A percentile compares a stretch with the other conserved stretches of the same genome.
These are phyloP conservation scores for Epistrophe eligans DNA, from an alignment of 2,888 invertebrate genomes.

Conservation along the genomic window DNA sequence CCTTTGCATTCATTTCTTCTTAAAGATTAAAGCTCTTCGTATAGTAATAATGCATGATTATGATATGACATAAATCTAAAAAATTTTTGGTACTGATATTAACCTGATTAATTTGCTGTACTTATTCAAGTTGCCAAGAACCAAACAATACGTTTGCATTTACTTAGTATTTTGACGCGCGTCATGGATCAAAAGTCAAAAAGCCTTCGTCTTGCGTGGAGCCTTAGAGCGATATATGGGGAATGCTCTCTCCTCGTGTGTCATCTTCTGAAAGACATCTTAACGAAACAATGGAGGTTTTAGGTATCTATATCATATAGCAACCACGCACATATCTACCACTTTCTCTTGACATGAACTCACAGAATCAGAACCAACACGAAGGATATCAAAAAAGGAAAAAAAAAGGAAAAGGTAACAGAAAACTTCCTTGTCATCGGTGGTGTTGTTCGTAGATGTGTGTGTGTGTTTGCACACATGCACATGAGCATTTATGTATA, in stretches of 20 bases:
- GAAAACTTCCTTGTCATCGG: slow-evolving; percentile 36
- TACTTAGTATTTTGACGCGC: neutral
- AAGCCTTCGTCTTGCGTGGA: slow-evolving; percentile 13
- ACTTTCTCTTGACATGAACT: neutral
- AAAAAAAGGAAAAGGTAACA: neutral
- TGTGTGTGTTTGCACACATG: neutral
- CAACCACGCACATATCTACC: slow-evolving; percentile 1
- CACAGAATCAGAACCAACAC: neutral
- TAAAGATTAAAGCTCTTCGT: neutral
- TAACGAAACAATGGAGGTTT: neutral
- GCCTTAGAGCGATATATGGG: neutral
- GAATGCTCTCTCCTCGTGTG: neutral
- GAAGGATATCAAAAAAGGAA: neutral
- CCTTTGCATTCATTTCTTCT: neutral
- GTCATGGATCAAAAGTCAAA: slow-evolving; percentile 55
- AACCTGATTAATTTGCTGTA: neutral
- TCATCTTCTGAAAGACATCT: slow-evolving; percentile 9
- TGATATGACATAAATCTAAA: slow-evolving; percentile 41
- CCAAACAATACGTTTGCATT: neutral
- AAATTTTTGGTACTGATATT: neutral
- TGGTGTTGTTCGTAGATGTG: neutral
- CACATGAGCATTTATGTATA: neutral
- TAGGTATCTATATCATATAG: too few species aligned
- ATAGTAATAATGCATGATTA: neutral
- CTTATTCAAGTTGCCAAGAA: neutral